Conservation (phyloP, 2,888 invertebrate species). For the Eupithecia inturbata region DNA sequence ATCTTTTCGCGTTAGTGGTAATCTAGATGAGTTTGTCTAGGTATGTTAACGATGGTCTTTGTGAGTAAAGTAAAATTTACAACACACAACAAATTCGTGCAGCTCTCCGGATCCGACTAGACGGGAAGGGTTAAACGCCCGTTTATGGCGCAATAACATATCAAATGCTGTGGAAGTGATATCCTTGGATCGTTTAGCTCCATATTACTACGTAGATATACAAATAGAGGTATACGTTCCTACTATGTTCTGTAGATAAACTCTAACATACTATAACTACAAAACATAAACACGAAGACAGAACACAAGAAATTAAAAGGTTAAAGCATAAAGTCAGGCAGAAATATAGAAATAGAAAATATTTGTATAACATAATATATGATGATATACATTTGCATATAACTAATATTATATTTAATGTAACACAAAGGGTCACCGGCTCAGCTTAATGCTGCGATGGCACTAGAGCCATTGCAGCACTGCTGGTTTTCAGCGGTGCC, state of each 20-base stretch:
- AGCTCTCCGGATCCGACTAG: constrained; percentile 25
- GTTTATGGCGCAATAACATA: constrained; percentile 35
- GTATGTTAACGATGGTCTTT: not conserved
- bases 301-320: not conserved
- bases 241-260: not conserved
- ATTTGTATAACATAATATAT: no score
- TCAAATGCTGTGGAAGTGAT: constrained; percentile 37
- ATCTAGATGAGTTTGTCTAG: not conserved
- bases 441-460: no score
- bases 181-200: constrained; percentile 34
- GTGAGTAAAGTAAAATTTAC: not conserved
- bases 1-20: not conserved
- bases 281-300: not conserved
- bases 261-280: not conserved
- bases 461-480: no score
- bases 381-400: no score
- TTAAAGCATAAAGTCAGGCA: no score
- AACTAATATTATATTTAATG: no score
- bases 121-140: constrained; percentile 24
- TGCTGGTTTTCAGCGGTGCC: no score
- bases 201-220: constrained; percentile 34
- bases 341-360: no score
- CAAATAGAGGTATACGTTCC: not conserved
- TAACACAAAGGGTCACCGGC: no score
- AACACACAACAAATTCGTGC: not conserved